Evolutionary conservation across 1,140 invertebrate genomes (phyloP).

Genomic region (Cataglyphis hispanica): DNA sequence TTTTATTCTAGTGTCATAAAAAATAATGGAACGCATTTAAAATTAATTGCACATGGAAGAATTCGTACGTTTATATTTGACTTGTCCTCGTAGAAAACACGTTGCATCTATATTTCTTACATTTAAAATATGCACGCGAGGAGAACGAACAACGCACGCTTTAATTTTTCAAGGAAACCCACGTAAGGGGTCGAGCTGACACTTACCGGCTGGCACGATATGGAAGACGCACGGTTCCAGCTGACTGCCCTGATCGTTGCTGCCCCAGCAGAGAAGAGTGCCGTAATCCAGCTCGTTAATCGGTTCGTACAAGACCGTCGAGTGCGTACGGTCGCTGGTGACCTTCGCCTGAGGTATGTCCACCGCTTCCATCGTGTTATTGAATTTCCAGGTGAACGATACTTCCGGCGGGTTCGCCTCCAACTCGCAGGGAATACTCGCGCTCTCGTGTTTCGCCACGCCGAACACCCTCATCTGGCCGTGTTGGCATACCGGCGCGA

Average conservation of each 20-base stretch:
- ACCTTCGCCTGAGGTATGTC: conserved; percentile 89
- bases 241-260: conserved; percentile 90
- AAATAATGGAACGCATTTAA: too few relatives aligned
- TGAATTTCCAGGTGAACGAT: conserved; percentile 92
- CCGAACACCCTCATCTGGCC: conserved; percentile 91
- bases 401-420: conserved; percentile 93
- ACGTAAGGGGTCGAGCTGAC: not conserved
- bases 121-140: not conserved
- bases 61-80: too few relatives aligned
- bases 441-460: conserved; percentile 92
- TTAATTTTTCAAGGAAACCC: conserved; percentile 10
- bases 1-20: too few relatives aligned
- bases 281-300: conserved; percentile 91
- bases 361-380: conserved; percentile 90
- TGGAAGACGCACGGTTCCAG: conserved; percentile 90
- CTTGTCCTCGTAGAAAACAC: too few relatives aligned
- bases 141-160: too few relatives aligned
- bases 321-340: conserved; percentile 88
- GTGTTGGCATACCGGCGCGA: conserved; percentile 90
- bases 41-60: too few relatives aligned
- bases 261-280: conserved; percentile 90
- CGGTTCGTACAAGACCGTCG: conserved; percentile 90
- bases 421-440: conserved; percentile 92
- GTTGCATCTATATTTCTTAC: too few relatives aligned
- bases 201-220: conserved; percentile 90